Conservation (phyloP, 2,113 vertebrate genomes). For the Hippocampus barbouri region DNA sequence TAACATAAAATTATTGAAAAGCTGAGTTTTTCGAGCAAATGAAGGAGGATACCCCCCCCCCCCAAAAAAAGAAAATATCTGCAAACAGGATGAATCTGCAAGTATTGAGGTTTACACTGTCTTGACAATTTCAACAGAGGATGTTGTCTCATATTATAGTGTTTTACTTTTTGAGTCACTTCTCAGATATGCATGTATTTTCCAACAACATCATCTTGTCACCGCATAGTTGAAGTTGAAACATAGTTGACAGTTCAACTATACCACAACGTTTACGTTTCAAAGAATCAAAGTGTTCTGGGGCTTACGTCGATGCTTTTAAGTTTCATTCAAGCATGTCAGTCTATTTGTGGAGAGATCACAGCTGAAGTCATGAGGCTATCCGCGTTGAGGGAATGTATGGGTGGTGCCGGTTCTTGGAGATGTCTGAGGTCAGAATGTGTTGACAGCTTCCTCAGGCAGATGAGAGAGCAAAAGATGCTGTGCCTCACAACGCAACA, state of each 20-base stretch:
- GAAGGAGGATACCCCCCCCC: too few species aligned
- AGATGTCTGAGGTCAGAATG: constrained; percentile 58
- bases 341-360: constrained; percentile 35
- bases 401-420: constrained; percentile 19
- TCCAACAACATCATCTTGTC: too few species aligned
- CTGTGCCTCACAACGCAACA: constrained; percentile 38
- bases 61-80: too few species aligned
- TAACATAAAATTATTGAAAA: too few species aligned
- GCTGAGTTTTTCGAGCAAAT: too few species aligned
- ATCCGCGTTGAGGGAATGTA: not conserved
- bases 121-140: too few species aligned
- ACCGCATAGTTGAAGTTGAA: not conserved
- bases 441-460: constrained; percentile 54
- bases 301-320: constrained; percentile 16
- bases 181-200: too few species aligned
- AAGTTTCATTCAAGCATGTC: not conserved
- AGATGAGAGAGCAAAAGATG: constrained; percentile 44
- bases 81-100: too few species aligned
- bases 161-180: too few species aligned
- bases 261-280: not conserved
- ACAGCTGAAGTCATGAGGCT: constrained; percentile 45
- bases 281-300: not conserved
- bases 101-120: too few species aligned
- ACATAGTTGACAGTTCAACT: not conserved
- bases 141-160: too few species aligned